A percentile compares a stretch with the other conserved stretches of the same genome.
Conservation (phyloP, 2,113 vertebrate genomes). For the Pseudopodoces humilis region DNA sequence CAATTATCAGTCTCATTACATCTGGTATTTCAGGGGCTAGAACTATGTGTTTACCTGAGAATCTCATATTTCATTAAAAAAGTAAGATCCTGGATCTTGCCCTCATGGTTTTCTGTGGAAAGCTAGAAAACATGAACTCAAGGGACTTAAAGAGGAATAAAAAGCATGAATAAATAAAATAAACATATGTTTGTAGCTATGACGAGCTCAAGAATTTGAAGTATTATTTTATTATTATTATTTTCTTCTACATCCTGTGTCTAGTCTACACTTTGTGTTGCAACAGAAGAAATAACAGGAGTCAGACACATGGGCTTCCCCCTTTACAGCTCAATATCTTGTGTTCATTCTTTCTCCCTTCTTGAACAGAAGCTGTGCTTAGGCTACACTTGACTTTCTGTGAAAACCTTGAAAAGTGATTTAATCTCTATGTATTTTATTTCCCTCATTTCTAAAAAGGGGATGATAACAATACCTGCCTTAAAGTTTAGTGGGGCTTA, state of each 20-base stretch:
- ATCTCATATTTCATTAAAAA: not conserved
- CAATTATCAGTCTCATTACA: not conserved
- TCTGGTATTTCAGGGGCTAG: not conserved
- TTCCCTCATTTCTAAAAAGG: slow-evolving; percentile 5
- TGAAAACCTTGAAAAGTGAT: not conserved
- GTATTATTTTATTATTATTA: not conserved
- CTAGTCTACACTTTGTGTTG: not conserved
- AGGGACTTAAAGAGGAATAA: not conserved
- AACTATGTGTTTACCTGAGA: slow-evolving; percentile 1
- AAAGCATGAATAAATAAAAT: not conserved
- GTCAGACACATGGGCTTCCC: accelerated
- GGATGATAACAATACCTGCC: not conserved
- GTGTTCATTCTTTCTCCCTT: not conserved
- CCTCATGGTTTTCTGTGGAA: not conserved
- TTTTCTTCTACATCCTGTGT: not conserved
- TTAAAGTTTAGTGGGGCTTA: not conserved
- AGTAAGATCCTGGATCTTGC: not conserved
- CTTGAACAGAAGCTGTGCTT: not conserved
- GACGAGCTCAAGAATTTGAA: not conserved
- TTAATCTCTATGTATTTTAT: not conserved
- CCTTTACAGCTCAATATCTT: not conserved
- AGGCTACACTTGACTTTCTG: not conserved
- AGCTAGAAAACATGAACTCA: not conserved
- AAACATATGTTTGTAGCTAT: not conserved
- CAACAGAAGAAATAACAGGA: not conserved